Conservation (phyloP, 1,140 invertebrate genomes). For the Drosophila jambulina region DNA sequence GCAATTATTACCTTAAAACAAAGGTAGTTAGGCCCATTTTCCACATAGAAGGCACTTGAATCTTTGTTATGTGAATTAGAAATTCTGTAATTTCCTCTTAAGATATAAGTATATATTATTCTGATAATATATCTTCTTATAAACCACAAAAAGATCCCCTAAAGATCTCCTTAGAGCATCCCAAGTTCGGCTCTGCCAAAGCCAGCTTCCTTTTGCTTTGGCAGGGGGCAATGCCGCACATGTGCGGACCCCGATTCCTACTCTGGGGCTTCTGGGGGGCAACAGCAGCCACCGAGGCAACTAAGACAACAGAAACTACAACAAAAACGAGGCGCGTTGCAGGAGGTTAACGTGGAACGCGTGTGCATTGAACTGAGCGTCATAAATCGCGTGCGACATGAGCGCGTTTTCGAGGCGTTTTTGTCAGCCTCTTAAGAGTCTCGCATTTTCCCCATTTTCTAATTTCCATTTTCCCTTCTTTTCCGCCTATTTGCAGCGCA, state of each 20-base stretch:
- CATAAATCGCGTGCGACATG: conserved; percentile 57
- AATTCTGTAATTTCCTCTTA: too few relatives aligned
- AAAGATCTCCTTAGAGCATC: background rate
- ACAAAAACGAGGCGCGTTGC: conserved; percentile 3
- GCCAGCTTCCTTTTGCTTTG: background rate
- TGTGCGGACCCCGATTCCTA: conserved; percentile 34
- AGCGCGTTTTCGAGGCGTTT: conserved; percentile 25
- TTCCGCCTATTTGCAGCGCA: conserved; percentile 49
- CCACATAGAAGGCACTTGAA: too few relatives aligned
- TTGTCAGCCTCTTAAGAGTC: conserved; percentile 5
- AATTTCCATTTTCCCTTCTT: conserved; percentile 16
- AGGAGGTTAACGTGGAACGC: conserved; percentile 53
- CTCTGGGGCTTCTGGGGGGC: conserved; percentile 35
- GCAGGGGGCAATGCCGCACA: conserved; percentile 42
- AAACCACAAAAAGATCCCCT: background rate
- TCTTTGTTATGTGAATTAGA: too few relatives aligned
- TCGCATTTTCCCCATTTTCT: conserved; percentile 9
- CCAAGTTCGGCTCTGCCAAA: background rate
- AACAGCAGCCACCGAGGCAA: background rate
- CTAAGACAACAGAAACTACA: background rate
- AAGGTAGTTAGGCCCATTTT: too few relatives aligned
- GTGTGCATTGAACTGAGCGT: conserved; percentile 68
- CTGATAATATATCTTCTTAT: background rate
- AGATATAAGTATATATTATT: too few relatives aligned
- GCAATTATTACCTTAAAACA: background rate